These are phyloP conservation scores for Porites australiensis DNA, from an alignment of 64 coral and sea anemone species.

Conservation along the genomic window DNA sequence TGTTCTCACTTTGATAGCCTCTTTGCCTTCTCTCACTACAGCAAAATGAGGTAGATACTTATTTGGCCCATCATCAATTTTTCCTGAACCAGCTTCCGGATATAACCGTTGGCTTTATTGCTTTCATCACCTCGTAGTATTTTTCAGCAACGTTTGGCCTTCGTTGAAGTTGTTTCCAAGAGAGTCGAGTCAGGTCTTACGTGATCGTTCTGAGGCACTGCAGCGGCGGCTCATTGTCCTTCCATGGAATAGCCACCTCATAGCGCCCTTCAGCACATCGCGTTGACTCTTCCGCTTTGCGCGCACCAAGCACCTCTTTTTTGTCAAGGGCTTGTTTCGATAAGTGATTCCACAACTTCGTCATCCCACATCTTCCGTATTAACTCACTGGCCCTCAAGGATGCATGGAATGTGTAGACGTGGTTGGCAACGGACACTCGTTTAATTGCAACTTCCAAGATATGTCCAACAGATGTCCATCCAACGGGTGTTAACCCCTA, in stretches of 20 bases:
- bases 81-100: too few relatives aligned
- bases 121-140: too few relatives aligned
- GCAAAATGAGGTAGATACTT: too few relatives aligned
- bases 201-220: not conserved
- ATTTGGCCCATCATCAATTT: too few relatives aligned
- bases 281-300: conserved; percentile 52
- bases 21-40: too few relatives aligned
- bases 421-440: not conserved
- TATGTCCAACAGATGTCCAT: conserved; percentile 41
- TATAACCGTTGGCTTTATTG: too few relatives aligned
- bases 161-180: not conserved
- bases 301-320: conserved; percentile 45
- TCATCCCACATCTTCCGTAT: conserved; percentile 79
- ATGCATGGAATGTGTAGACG: not conserved
- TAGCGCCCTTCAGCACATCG: conserved; percentile 44
- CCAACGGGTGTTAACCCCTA: conserved; percentile 59
- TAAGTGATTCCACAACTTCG: conserved; percentile 46
- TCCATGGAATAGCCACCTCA: conserved; percentile 73
- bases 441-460: not conserved
- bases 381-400: conserved; percentile 18
- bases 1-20: too few relatives aligned
- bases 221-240: conserved; percentile 42
- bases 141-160: conserved; percentile 30
- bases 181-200: not conserved
- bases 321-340: not conserved